Base-by-base conservation (phyloP, 2,113 vertebrate genomes). In the Phalacrocorax brasilianus region DNA sequence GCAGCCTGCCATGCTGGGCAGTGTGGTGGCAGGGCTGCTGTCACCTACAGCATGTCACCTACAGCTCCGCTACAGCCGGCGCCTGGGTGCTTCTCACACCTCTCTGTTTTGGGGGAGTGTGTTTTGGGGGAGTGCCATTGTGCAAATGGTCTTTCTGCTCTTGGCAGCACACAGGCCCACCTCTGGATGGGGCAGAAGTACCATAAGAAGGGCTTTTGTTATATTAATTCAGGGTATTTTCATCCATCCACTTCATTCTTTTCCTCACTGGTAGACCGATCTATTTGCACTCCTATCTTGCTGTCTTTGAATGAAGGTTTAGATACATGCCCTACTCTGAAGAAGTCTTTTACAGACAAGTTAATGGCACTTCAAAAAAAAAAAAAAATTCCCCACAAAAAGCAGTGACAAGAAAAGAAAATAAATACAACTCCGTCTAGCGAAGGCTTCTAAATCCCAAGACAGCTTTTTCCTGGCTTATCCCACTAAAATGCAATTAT, bases 401-500 rank as follows among this genome's bases (percentile, higher is more conserved):
- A 61, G 35, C 19, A 23, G 58, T 33, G 38, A 62, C 70, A 96
- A 88, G 79, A 40, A 91, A 91, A 89, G 62, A 94, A 97, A 97
- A 97, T 82, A 97, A 97, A 96, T 79, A 89, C 63, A 85, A 81
- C 45, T 84, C 65, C 32, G 35, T 38, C 55, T 66, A 89, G 72
- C 5, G 40, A 61, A 77, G 91, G 61, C 85, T 88, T 96, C 91
- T 76, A 82, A 82, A 82, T 87, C 84, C 91, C 93, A 78, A 85
- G 56, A 71, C 79, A 91, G 45, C 81, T 70, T 91, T 93, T 70
- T 89, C 87, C 93, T 95, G 92, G 83, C 67, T 91, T 89, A 82
- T 32, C 22, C 89, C 5, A 0, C 83, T 85, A 80, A 97, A 76
- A 91, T 63, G 26, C 72, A 96, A 93, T 66, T 85, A 91, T 88